These are phyloP conservation scores for Morus bassanus DNA, from an alignment of 2,797 vertebrate genomes.

Conservation along the genomic window DNA sequence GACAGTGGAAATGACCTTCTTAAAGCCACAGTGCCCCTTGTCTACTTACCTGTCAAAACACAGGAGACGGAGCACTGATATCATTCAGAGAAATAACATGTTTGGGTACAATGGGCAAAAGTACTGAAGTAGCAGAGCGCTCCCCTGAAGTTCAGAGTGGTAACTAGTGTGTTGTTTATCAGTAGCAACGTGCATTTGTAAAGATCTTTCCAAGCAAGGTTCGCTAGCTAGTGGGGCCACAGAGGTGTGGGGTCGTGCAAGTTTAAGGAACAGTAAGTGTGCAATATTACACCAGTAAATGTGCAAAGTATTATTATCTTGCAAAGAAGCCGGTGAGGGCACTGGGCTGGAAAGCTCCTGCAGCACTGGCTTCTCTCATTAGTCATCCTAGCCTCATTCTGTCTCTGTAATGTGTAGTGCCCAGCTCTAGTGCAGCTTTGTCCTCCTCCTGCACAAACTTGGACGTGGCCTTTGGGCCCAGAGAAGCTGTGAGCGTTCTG, in stretches of 20 bases:
- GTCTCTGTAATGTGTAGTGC: neutral
- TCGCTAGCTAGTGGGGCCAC: neutral
- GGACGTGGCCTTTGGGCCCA: neutral
- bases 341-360: slow-evolving; percentile 35
- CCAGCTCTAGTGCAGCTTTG: neutral
- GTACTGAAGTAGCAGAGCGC: neutral
- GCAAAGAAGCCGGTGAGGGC: neutral
- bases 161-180: neutral
- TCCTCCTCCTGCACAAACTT: neutral
- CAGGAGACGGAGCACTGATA: neutral
- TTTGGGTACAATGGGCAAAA: neutral
- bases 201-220: neutral
- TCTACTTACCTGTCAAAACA: slow-evolving; percentile 48
- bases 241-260: neutral
- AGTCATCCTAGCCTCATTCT: slow-evolving; percentile 67
- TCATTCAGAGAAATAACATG: neutral
- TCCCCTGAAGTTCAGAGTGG: neutral
- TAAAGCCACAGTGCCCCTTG: slow-evolving; percentile 71
- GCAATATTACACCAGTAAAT: neutral
- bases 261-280: neutral
- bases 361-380: slow-evolving; percentile 35
- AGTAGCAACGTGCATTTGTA: neutral
- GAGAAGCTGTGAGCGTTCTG: neutral
- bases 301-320: neutral
- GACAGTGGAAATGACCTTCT: slow-evolving; percentile 72